Evolutionary conservation across 2,797 vertebrate species (phyloP), one percentile per base, ranked within the genome.

Genomic region (Bovichtus diacanthus): DNA sequence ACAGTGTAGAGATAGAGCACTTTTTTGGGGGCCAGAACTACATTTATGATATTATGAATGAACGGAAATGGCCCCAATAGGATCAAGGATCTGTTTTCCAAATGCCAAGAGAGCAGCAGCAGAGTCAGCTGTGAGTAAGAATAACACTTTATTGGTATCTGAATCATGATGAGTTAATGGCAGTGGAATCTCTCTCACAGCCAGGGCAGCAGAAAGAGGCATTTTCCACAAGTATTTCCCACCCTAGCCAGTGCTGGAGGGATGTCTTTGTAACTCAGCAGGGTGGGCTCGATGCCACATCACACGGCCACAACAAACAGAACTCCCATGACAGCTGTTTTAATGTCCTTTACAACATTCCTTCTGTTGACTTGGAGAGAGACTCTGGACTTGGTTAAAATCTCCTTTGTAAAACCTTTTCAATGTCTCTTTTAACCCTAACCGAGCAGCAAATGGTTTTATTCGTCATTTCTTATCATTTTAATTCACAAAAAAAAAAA

Each of bases 221-320:
- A 29, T 58, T 62, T 76, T 55, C n/a, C 46, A 65, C 54, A 29
- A 29, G 54, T 62, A 60, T 58, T 66, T 47, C 56, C 62, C 61
- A 56, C 49, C 63, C 13, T 11, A 34, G 44, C 36, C 56, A 47
- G 54, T 18, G 34, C n/a, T n/a, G n/a, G 34, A 31, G 64, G n/a
- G 58, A 44, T 27, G n/a, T 29, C 61, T 66, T 72, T 9, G 25
- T 43, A 38, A 43, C 27, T 64, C 16, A 36, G 46, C 44, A n/a
- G 46, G 21, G 2, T 12, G 56, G 77, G 43, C 51, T 19, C 36
- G 25, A 36, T 1, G 44, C 62, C 68, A 58, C 51, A 34, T 68
- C 36, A 72, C n/a, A 59, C 13, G 1, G 25, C 47, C 62, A 70
- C 60, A 61, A 74, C 47, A 70, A 74, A 55, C 63, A 53, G 3